Base-by-base conservation (phyloP, 2,888 invertebrate genomes). In the Sclerodermus sp. region DNA sequence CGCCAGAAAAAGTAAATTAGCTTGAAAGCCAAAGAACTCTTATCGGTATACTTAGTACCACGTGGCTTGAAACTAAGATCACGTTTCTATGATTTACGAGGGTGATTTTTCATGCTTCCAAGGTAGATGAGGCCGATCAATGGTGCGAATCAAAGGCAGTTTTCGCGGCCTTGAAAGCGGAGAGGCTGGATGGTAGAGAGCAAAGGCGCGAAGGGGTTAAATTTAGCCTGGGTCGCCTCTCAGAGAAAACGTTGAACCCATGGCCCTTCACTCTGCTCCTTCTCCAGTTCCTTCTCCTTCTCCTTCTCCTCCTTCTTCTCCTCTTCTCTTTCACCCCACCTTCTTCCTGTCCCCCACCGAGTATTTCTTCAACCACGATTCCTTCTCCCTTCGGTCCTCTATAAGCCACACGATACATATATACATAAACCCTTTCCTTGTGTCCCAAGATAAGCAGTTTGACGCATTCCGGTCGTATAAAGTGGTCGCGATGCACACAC, bases 201-300 rank as follows among this genome's bases (percentile, higher is more conserved):
- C 23, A 23, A 23, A 23, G 23, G 23, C 8, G 23, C 23, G 23
- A 23, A 8, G 51, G 50, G 57, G 65, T 68, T 69, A 69, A 69
- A 68, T 69, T 69, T 69, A 69, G 67, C 64, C 53, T 44, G 47
- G 53, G 56, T 55, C 62, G 61, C 23, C 23, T 64, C 64, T 59
- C 58, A 57, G 47, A 58, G 64, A 55, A 67, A 67, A 56, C 68
- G 65, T 68, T 68, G 68, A 68, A 68, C 67, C 60, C 67, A 46
- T 51, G 59, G 54, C 53, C 57, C 65, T 59, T 55, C 49, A 51
- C 31, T 54, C 55, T 50, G 50, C 49, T 47, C 53, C 45, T 45
- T 47, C 47, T 44, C 40, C 43, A 53, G 38, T 45, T 29, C 49
- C 36, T 30, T 40, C 32, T 31, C 37, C 18, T 34, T 13, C 9